Conservation (phyloP, 2,797 vertebrate species). For the Lacerta bilineata region DNA sequence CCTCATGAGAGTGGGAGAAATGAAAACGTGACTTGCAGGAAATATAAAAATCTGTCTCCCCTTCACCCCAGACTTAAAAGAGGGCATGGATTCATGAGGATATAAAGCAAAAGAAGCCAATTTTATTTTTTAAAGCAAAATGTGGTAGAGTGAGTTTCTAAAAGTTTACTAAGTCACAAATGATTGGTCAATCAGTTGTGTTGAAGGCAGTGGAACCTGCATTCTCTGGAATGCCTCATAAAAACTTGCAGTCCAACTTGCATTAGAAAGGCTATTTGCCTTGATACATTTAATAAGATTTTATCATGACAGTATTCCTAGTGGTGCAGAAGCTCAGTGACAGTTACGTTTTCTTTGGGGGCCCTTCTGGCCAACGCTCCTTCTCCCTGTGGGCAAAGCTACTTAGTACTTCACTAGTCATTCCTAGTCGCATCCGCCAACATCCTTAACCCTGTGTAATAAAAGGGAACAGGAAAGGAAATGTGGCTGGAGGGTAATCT, state of each 20-base stretch:
- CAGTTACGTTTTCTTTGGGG: neutral
- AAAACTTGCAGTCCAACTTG: constrained; percentile 14
- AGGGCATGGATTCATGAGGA: constrained; percentile 69
- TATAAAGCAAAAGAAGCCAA: constrained; percentile 63
- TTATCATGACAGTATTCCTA: constrained; percentile 12
- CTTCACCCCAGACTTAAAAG: constrained; percentile 71
- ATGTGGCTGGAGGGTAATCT: neutral
- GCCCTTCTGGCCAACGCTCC: neutral
- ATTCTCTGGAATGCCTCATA: constrained; percentile 1
- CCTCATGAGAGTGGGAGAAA: constrained; percentile 76
- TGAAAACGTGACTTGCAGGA: constrained; percentile 69
- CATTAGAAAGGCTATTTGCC: constrained; percentile 14
- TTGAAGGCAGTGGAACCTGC: constrained; percentile 5
- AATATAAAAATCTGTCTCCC: constrained; percentile 67
- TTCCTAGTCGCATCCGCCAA: neutral
- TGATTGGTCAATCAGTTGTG: constrained; percentile 38
- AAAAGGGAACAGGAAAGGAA: neutral
- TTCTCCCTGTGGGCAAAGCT: constrained; percentile 5
- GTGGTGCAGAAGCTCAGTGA: neutral
- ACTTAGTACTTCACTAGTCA: neutral
- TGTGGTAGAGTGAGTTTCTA: constrained; percentile 59
- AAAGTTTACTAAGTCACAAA: constrained; percentile 60
- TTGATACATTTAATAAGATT: constrained; percentile 23
- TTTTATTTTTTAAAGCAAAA: constrained; percentile 47
- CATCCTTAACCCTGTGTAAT: neutral